phyloP scores from a whole-genome alignment of 1,140 invertebrate genomes.

The Latrodectus geometricus region DNA sequence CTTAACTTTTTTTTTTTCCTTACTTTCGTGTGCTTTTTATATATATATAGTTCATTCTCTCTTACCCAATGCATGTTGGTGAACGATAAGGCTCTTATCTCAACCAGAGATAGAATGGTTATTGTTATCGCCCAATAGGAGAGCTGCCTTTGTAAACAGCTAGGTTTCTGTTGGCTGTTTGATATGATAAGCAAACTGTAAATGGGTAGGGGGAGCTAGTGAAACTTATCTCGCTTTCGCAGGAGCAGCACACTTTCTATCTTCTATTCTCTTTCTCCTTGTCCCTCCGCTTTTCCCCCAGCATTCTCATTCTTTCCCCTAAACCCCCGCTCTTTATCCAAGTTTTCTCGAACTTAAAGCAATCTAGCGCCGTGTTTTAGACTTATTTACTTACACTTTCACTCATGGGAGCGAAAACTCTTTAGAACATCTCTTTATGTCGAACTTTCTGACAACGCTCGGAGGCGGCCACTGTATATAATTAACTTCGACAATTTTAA shows the following conservation, averaged over 20 bases:
- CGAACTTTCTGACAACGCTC: no score
- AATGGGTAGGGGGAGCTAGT: conserved; percentile 40
- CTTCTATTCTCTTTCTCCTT: neutral
- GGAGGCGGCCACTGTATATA: no score
- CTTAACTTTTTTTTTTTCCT: conserved; percentile 11
- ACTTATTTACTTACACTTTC: neutral
- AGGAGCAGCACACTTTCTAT: conserved; percentile 52
- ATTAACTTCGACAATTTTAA: no score
- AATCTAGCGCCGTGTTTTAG: neutral
- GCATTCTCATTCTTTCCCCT: neutral
- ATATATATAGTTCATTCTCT: conserved; percentile 41
- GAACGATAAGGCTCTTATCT: conserved; percentile 52
- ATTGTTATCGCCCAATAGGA: conserved; percentile 60
- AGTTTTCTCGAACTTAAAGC: neutral
- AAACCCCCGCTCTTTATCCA: neutral
- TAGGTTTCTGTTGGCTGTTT: conserved; percentile 52
- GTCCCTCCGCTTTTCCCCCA: neutral
- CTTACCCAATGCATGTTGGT: conserved; percentile 47
- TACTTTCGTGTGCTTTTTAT: conserved; percentile 2
- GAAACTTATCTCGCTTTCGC: conserved; percentile 47
- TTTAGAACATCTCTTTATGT: no score
- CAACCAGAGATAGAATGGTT: conserved; percentile 56
- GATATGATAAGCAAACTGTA: conserved; percentile 61
- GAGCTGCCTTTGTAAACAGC: conserved; percentile 57
- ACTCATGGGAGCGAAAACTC: neutral